Percentiles rank a stretch among this genome's conserved stretches.
These are phyloP conservation scores for Cheilosia vulpina DNA, from an alignment of 2,888 invertebrate species.

Conservation along the genomic window DNA sequence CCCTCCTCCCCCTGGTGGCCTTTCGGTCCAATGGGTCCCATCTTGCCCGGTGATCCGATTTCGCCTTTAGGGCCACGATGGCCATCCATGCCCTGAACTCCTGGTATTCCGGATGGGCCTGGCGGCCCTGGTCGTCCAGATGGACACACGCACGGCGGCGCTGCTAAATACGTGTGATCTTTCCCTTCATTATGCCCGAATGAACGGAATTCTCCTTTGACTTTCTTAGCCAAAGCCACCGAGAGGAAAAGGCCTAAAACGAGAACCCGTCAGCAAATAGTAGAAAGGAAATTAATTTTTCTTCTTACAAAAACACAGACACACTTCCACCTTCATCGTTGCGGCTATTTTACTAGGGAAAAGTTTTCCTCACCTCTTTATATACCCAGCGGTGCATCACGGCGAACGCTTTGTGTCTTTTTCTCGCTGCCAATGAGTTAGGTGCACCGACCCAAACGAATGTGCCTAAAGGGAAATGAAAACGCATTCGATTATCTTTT, in stretches of 20 bases:
- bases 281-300: not conserved
- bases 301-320: slow-evolving; percentile 31
- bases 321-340: slow-evolving; percentile 36
- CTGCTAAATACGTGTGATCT: not conserved
- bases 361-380: not conserved
- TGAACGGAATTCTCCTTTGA: not conserved
- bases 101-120: not conserved
- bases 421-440: too few species aligned
- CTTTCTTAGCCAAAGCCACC: not conserved
- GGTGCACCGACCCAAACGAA: too few species aligned
- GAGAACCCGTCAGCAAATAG: not conserved
- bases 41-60: not conserved
- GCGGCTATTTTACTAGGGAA: slow-evolving; percentile 7
- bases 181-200: not conserved
- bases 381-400: not conserved
- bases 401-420: too few species aligned
- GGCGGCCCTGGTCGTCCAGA: slow-evolving; percentile 28
- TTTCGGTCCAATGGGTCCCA: not conserved
- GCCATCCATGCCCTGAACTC: not conserved
- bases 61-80: not conserved
- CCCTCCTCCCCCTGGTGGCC: not conserved
- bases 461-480: not conserved
- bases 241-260: slow-evolving; percentile 2
- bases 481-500: not conserved
- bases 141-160: slow-evolving; percentile 7